Conservation (phyloP, 2,113 vertebrate genomes). For the Aptenodytes patagonicus region DNA sequence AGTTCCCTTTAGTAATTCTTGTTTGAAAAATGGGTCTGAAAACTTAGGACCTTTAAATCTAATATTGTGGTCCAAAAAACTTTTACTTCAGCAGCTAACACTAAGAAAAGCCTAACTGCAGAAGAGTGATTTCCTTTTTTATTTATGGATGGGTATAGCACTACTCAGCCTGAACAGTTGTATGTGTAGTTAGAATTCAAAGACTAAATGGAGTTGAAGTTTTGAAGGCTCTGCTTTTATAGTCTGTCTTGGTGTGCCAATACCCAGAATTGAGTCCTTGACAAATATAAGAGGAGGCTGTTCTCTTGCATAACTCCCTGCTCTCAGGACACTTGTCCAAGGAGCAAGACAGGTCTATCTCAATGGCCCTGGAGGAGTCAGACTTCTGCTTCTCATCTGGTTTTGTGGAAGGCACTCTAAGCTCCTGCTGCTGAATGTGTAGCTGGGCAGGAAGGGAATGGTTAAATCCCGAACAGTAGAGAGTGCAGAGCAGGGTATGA, state of each 20-base stretch:
- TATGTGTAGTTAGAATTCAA: background rate
- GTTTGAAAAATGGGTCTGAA: background rate
- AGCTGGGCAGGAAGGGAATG: background rate
- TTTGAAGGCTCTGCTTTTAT: background rate
- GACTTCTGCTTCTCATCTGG: background rate
- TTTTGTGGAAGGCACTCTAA: background rate
- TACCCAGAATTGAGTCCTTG: background rate
- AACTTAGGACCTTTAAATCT: background rate
- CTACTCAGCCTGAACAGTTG: background rate
- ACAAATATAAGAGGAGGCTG: background rate
- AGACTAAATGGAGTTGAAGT: background rate
- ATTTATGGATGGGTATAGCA: background rate
- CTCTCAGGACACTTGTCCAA: background rate
- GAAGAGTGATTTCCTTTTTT: background rate
- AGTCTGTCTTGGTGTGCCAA: background rate
- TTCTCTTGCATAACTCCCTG: background rate
- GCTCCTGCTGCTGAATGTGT: background rate
- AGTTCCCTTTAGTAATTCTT: background rate
- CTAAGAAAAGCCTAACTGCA: background rate
- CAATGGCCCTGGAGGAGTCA: background rate
- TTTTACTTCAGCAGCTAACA: background rate
- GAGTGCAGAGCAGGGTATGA: background rate
- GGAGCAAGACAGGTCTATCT: background rate
- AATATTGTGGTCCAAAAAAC: background rate
- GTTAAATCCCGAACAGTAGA: background rate